Evolutionary conservation across 2,888 invertebrate species (phyloP), one percentile per base, ranked within the genome.

Genomic region (Meteorus colon): DNA sequence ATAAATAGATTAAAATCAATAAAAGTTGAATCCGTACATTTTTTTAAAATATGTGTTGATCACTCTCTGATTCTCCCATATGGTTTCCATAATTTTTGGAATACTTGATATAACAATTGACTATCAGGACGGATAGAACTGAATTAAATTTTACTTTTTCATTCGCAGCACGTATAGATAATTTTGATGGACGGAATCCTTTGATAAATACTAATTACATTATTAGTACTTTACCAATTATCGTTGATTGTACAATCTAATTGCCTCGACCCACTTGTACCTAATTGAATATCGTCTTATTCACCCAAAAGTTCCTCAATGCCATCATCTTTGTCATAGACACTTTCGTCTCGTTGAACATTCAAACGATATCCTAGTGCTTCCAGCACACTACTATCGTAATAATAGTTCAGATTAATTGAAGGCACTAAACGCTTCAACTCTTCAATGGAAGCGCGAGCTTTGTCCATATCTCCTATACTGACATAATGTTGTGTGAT

Each of bases 301-400:
- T 89, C 89, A 24, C 89, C 89, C 41, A 89, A 77, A 3, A 89
- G 81, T 79, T 89, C 89, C 45, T 89, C 89, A 37, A 89, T 89
- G 29, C 86, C 89, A 72, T 89, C 89, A 41, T 89, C 89, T 48
- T 84, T 86, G 16, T 89, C 88, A 0, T 55, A 19, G 19, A 86
- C 85, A 48, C 86, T 86, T 29, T 86, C 84, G n/a, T 87, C 83
- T 3, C 84, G 83, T 62, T 87, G 82, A 19, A 87, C 78, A 34
- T 82, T 87, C 73, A 85, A 82, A 77, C 87, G 86, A 71, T 87
- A 89, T 24, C 89, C 89, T 19, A 89, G 82, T n/a, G 83, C 81
- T 76, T 89, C 87, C 4, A 89, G 74, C 60, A 89, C 77, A 79
- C 84, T 84, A 1, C 81, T 78, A 41, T 88, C 87, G 73, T 86